Evolutionary conservation across 2,888 invertebrate genomes (phyloP).

Genomic region (Euzetes globulus): DNA sequence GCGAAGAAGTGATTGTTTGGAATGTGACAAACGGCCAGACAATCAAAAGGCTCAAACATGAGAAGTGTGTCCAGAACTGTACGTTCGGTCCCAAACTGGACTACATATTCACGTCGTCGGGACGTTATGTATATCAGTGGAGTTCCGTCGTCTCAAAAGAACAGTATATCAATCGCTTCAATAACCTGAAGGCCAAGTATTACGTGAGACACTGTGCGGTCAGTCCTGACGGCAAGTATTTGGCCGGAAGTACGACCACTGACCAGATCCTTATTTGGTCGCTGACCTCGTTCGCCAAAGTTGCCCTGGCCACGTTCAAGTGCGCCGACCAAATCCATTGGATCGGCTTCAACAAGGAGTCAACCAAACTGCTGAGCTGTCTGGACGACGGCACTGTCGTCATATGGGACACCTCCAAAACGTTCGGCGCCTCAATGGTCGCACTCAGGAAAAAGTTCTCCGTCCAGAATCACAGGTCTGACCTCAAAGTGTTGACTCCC

Average conservation of each 20-base stretch:
- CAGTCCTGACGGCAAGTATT: constrained; percentile 5
- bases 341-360: constrained; percentile 31
- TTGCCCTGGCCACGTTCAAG: constrained; percentile 33
- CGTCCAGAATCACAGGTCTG: neutral
- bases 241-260: constrained; percentile 39
- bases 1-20: neutral
- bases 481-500: constrained; percentile 24
- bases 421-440: constrained; percentile 34
- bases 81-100: neutral
- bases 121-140: neutral
- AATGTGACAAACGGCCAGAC: neutral
- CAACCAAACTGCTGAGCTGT: constrained; percentile 17
- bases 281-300: constrained; percentile 24
- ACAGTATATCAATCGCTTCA: neutral
- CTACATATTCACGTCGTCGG: neutral
- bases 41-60: neutral
- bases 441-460: constrained; percentile 35
- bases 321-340: constrained; percentile 34
- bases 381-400: constrained; percentile 1
- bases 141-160: neutral
- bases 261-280: constrained; percentile 37
- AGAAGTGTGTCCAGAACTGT: neutral
- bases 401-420: neutral
- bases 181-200: constrained; percentile 9
- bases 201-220: neutral